Percentiles rank a stretch among this genome's conserved stretches.
Conservation (phyloP, 1,140 invertebrate species). For the Pentalonia nigronervosa region DNA sequence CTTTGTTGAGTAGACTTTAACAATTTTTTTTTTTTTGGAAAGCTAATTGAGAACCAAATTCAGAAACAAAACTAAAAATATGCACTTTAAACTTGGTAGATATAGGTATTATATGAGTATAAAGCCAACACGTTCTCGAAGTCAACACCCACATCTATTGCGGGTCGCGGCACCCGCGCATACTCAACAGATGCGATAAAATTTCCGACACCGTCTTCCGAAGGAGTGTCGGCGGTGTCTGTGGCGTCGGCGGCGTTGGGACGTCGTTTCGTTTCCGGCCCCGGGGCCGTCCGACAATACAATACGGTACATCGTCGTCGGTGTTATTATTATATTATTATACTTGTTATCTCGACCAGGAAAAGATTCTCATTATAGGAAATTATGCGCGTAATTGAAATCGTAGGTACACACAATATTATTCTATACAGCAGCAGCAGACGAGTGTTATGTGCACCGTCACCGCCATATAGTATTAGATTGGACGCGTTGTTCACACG, state of each 20-base stretch:
- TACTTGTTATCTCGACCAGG: neutral
- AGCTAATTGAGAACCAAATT: neutral
- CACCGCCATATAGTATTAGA: neutral
- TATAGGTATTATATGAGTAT: no score
- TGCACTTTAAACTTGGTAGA: no score
- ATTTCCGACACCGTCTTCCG: neutral
- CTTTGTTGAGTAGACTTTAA: neutral
- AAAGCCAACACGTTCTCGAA: no score
- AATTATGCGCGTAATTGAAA: neutral
- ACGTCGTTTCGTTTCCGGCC: neutral
- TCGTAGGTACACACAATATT: neutral
- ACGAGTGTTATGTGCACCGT: neutral
- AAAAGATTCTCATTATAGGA: conserved; percentile 2
- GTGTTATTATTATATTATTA: neutral
- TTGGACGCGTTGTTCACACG: neutral
- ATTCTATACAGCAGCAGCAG: neutral
- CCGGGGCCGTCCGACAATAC: neutral
- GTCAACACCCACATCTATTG: neutral
- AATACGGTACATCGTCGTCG: neutral
- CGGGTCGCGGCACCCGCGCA: neutral
- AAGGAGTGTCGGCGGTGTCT: neutral
- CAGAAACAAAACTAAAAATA: no score
- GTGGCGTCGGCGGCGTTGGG: no score
- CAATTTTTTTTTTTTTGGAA: neutral
- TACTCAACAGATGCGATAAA: neutral